A percentile compares a stretch with the other conserved stretches of the same genome.
These are phyloP conservation scores for Leptopterna dolabrata DNA, from an alignment of 2,888 invertebrate genomes.

Conservation along the genomic window DNA sequence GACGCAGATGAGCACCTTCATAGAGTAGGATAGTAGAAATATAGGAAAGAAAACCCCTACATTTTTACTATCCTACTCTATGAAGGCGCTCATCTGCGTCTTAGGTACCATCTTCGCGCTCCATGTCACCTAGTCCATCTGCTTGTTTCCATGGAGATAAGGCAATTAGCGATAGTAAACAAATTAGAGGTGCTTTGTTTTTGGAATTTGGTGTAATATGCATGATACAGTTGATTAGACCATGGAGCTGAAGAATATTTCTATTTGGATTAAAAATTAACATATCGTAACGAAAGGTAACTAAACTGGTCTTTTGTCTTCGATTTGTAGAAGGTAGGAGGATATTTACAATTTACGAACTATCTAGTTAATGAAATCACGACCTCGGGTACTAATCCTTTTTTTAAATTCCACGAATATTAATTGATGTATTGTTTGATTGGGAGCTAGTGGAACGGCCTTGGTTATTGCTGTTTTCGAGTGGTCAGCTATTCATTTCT, in stretches of 20 bases:
- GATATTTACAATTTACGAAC: background rate
- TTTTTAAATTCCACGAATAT: background rate
- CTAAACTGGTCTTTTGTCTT: background rate
- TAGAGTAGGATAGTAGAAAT: no score
- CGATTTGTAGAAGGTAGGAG: background rate
- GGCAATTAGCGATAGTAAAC: background rate
- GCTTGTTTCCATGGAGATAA: background rate
- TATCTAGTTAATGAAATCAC: background rate
- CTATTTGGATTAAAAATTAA: background rate
- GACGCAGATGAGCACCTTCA: no score
- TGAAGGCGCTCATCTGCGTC: no score
- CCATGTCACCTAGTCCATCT: no score
- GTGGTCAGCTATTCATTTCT: background rate
- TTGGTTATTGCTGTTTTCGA: background rate
- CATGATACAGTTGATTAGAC: background rate
- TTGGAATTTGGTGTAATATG: background rate
- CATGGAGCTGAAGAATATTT: background rate
- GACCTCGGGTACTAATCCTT: background rate
- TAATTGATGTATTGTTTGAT: background rate
- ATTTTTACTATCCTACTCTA: no score
- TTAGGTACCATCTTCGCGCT: no score
- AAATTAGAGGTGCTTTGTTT: background rate
- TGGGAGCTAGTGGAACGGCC: background rate
- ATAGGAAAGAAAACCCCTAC: no score
- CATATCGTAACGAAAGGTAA: background rate